Conservation (phyloP, 2,888 invertebrate genomes). For the Palloptera scutellata region DNA sequence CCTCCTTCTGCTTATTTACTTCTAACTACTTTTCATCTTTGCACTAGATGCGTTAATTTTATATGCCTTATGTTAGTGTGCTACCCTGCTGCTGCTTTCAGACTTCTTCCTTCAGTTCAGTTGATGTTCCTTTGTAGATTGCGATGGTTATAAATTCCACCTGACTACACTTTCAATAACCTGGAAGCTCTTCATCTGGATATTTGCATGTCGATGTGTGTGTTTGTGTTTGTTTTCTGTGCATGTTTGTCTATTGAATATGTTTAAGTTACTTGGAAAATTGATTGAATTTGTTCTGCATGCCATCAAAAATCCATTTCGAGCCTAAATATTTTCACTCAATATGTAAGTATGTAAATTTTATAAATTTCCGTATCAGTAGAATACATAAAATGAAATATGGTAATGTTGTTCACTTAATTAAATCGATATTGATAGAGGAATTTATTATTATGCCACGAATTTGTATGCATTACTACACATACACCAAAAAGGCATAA, state of each 20-base stretch:
- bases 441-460: conserved; percentile 26
- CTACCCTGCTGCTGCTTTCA: neutral
- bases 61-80: too few species aligned
- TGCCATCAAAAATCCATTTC: neutral
- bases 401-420: conserved; percentile 30
- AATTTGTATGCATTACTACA: neutral
- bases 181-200: conserved; percentile 20
- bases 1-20: neutral
- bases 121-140: neutral
- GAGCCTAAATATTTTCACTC: neutral
- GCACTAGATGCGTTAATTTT: too few species aligned
- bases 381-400: conserved; percentile 24
- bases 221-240: neutral
- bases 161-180: conserved; percentile 27
- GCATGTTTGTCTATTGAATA: conserved; percentile 15
- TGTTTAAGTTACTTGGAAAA: neutral
- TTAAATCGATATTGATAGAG: conserved; percentile 30
- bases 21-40: too few species aligned
- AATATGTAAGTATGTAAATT: conserved; percentile 10
- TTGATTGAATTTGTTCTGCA: conserved; percentile 13
- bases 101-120: neutral
- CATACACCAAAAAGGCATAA: neutral
- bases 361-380: conserved; percentile 19
- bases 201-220: neutral
- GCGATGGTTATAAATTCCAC: conserved; percentile 26